Base-by-base conservation (phyloP, 2,113 vertebrate species). In the Mobula hypostoma region DNA sequence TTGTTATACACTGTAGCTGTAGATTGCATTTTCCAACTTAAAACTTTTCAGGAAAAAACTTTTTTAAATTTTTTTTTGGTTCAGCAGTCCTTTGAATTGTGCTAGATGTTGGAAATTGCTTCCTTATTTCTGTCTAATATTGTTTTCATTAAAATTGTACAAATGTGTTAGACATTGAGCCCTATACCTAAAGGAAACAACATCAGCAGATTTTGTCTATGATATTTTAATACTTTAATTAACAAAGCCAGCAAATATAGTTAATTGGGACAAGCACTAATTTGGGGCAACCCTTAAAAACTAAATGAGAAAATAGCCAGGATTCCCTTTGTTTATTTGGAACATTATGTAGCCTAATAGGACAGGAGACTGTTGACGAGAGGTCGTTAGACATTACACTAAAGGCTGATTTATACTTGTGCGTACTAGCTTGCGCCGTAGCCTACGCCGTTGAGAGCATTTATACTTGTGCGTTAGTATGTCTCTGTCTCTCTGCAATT, bases 121-220 rank as follows among this genome's bases (percentile, higher is more conserved):
- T 88, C 61, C 82, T 85, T 85, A 6, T 88, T 88, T 29, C 85
- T 17, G 61, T 19, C 85, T 88, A 88, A 88, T 63, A 63, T 63
- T 66, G 27, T 88, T 88, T 88, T 14, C 29, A 32, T 88, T 61
- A 88, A 88, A 29, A 32, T 66, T 88, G 85, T 66, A 12, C 29
- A 66, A 63, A 61, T 88, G 85, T 27, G n/a, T 1, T 29, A 32
- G 29, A 85, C 48, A 29, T 56, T 32, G 14, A n/a, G 29, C 61
- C 58, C 85, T 88, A 88, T 12, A 32, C 12, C 19, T 6, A 63
- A 32, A 88, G 58, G 29, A 12, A 19, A n/a, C 66, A 29, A 88
- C 29, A 6, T 32, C 85, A 66, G 58, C 12, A 63, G 12, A 88
- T 66, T 32, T 88, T 63, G 5, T n/a, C 0, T 88, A 1, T 66